Evolutionary conservation across 2,113 vertebrate genomes (phyloP), one percentile per base, ranked within the genome.

Genomic region (Engystomops pustulosus): DNA sequence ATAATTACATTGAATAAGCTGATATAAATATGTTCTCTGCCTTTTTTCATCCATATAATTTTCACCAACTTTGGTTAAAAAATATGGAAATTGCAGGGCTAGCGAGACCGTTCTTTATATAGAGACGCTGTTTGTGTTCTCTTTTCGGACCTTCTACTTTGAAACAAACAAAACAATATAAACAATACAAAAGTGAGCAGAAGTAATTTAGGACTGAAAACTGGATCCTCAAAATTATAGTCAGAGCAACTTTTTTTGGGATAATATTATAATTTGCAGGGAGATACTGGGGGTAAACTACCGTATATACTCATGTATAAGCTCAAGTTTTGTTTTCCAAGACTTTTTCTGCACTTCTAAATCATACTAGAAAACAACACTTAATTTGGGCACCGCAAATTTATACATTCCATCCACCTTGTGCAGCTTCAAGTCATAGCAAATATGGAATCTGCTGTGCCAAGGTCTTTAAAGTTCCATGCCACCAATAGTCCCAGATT

Each of bases 81-180:
- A 83, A 76, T 62, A 84, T 75, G 75, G 71, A 84, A 76, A 49
- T 67, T 58, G 27, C 81, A 51, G 44, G 51, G 58, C 32, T 49
- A 23, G n/a, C 17, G 45, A 68, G 60, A 45, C 72, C 30, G 17
- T 68, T 76, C 62, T n/a, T 77, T 69, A 84, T 69, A 84, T 78
- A 84, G 74, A 18, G 49, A 0, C 32, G 6, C 32, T 77, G 45
- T 77, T 84, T 84, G 23, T 76, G 25, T 75, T 62, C 30, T 38
- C 47, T 36, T 68, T 55, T 62, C 18, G 58, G 51, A 47, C 18
- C 58, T 36, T 41, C 41, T 67, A 76, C 81, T 62, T 27, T 20
- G 44, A 38, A 76, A 60, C 27, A 78, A 76, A 78, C 81, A 69
- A 84, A 77, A 47, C 34, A 25, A 6, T 47, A 36, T 2, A 49